Evolutionary conservation across 2,797 vertebrate genomes (phyloP), one percentile per base, ranked within the genome.

Genomic region (Eidolon dupreanum): DNA sequence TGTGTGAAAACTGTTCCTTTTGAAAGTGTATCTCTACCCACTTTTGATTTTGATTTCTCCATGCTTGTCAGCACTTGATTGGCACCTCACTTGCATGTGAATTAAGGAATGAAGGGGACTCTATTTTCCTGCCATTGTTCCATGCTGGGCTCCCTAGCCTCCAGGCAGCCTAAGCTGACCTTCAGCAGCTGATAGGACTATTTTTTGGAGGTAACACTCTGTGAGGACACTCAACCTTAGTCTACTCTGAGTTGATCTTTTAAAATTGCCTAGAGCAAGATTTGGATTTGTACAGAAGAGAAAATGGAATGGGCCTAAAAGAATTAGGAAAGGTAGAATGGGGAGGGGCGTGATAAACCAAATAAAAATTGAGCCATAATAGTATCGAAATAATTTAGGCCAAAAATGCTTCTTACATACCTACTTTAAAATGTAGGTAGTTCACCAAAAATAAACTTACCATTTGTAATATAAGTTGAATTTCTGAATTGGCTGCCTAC

Each of bases 1-100:
- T 97, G 96, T 97, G 79, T 97, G 96, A 97, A 97, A 98, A 97
- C 96, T 90, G 89, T 88, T 89, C 71, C 95, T 94, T 97, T 97
- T 97, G 94, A 95, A 96, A 97, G 87, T 82, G 31, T 77, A 88
- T 93, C 94, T 95, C 93, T 97, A 92, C 96, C 75, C 94, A 97
- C 97, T 97, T 97, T 97, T 97, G 97, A 97, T 97, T 97, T 97
- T 85, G 53, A 93, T 97, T 96, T 97, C 65, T 97, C 95, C 97
- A 97, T 97, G 97, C 97, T 97, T 98, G 97, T 98, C 97, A 98
- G 97, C 96, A 86, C 97, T 98, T 98, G 97, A 98, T 97, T 97
- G 97, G 96, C 97, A 97, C 91, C 97, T 98, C 96, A 97, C 97
- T 98, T 98, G 97, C 97, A 97, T 97, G 97, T 98, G 97, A 98